These are phyloP conservation scores for Hypotaenidia philippensis DNA, from an alignment of 2,797 vertebrate species.

Conservation along the genomic window DNA sequence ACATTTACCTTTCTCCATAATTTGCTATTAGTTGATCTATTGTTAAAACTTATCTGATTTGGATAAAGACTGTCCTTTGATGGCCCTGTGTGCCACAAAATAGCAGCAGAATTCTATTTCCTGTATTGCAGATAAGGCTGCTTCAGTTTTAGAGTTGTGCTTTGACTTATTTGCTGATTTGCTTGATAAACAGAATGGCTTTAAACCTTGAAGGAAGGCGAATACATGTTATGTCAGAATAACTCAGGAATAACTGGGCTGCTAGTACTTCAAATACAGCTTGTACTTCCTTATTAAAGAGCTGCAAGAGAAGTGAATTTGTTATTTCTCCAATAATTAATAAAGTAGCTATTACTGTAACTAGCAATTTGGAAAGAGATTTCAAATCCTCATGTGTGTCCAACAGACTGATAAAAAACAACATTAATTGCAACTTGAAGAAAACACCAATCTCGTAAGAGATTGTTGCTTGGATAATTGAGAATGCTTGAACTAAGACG, in stretches of 20 bases:
- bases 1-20: constrained; percentile 19
- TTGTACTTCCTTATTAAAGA: constrained; percentile 46
- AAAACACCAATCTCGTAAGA: neutral
- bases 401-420: neutral
- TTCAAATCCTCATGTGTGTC: neutral
- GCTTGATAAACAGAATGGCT: constrained; percentile 43
- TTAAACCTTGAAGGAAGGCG: constrained; percentile 41
- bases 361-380: constrained; percentile 10
- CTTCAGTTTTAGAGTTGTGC: constrained; percentile 39
- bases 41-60: constrained; percentile 55
- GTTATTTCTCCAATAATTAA: constrained; percentile 33
- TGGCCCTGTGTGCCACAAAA: constrained; percentile 5
- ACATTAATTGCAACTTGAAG: constrained; percentile 2
- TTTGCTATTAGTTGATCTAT: constrained; percentile 14
- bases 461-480: constrained; percentile 19
- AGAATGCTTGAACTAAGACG: neutral
- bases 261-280: constrained; percentile 45
- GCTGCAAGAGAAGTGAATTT: neutral
- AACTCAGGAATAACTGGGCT: constrained; percentile 45
- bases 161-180: constrained; percentile 70
- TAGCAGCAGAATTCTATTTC: constrained; percentile 59
- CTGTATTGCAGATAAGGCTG: constrained; percentile 48
- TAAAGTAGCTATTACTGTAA: neutral
- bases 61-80: constrained; percentile 51
- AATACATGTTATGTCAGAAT: constrained; percentile 41